A percentile compares a stretch with the other conserved stretches of the same genome.
Conservation (phyloP, 2,888 invertebrate genomes). For the Byasa hedistus region DNA sequence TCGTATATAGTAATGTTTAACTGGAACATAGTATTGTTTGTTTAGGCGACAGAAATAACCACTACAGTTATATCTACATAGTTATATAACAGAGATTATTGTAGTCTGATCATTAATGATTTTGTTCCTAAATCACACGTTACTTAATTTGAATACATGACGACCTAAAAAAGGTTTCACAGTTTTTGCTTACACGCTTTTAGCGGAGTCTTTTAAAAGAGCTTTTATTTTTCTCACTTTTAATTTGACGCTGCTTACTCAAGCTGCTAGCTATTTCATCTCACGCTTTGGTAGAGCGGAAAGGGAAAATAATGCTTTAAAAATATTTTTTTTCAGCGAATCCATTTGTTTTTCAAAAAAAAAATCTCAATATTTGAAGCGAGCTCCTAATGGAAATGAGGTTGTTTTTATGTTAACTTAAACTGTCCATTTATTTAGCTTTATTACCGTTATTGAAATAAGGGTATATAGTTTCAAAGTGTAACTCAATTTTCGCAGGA, state of each 20-base stretch:
- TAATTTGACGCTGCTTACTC: conserved; percentile 27
- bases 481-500: no score
- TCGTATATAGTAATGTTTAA: no score
- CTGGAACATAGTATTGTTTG: no score
- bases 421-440: neutral
- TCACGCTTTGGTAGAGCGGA: conserved; percentile 23
- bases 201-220: conserved; percentile 15
- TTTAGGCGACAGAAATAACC: no score
- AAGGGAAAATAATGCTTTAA: conserved; percentile 20
- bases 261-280: conserved; percentile 26
- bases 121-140: no score
- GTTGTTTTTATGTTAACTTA: conserved; percentile 17
- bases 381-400: neutral
- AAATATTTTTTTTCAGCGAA: conserved; percentile 8
- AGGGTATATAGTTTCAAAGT: no score
- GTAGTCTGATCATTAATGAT: no score
- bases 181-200: conserved; percentile 15
- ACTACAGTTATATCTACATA: no score
- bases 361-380: neutral
- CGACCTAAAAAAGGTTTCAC: conserved; percentile 13
- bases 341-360: neutral
- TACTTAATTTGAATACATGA: conserved; percentile 23
- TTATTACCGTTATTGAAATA: neutral
- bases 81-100: no score
- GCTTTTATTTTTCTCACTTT: conserved; percentile 25